Conservation (phyloP, 2,797 vertebrate species). For the Gallinago stenura region DNA sequence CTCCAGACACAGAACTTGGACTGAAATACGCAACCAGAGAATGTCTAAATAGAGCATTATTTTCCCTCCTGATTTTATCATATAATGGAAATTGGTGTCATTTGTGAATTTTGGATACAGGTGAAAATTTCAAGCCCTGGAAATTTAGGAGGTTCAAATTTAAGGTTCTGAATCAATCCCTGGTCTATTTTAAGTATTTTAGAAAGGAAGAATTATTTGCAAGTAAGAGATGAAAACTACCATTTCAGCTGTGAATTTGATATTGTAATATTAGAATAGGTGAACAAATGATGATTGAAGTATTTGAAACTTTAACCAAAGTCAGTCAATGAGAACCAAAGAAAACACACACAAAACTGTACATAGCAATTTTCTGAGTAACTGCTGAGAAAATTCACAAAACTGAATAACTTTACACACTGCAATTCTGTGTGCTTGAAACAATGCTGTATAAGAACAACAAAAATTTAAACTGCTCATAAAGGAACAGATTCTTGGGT, state of each 20-base stretch:
- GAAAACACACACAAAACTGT: neutral
- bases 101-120: neutral
- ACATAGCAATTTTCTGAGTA: neutral
- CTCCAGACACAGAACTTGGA: neutral
- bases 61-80: neutral
- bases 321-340: neutral
- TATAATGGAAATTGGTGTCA: neutral
- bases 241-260: conserved; percentile 4
- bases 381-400: neutral
- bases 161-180: neutral
- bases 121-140: neutral
- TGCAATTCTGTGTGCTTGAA: neutral
- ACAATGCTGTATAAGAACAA: neutral
- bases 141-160: neutral
- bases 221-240: neutral
- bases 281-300: neutral
- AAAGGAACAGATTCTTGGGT: neutral
- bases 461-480: neutral
- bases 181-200: neutral
- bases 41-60: neutral
- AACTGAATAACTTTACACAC: neutral
- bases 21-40: neutral
- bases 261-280: neutral
- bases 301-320: conserved; percentile 5
- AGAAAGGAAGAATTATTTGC: neutral